These are phyloP conservation scores for Chaenogobius annularis DNA, from an alignment of 2,113 vertebrate genomes.

Conservation along the genomic window DNA sequence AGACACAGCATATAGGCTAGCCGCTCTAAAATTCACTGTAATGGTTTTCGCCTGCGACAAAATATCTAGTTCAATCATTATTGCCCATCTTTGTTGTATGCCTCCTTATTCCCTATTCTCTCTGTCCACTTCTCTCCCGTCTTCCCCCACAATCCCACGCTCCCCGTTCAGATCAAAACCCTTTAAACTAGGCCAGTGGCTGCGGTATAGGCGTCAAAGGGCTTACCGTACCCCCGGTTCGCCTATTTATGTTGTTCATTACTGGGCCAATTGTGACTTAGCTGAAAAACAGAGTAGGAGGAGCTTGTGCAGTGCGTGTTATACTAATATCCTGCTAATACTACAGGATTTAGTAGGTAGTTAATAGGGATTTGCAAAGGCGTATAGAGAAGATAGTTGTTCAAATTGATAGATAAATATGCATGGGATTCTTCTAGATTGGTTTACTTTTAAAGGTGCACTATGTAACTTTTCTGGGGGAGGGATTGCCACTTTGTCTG, in stretches of 20 bases:
- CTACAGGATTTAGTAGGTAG: slow-evolving; percentile 9
- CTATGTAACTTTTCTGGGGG: too few relatives aligned
- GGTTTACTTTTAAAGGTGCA: too few relatives aligned
- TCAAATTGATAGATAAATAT: not conserved
- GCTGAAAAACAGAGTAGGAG: slow-evolving; percentile 28
- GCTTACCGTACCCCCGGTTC: slow-evolving; percentile 34
- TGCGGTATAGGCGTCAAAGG: slow-evolving; percentile 46
- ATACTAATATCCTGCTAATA: not conserved
- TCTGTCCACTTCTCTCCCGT: slow-evolving; percentile 1
- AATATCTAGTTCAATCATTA: not conserved
- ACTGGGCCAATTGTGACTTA: slow-evolving; percentile 21
- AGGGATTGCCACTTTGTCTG: too few relatives aligned
- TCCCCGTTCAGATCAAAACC: slow-evolving; percentile 59
- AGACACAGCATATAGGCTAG: not conserved
- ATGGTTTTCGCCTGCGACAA: not conserved
- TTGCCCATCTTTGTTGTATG: slow-evolving; percentile 2
- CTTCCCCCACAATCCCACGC: slow-evolving; percentile 11
- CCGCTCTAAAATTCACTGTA: not conserved
- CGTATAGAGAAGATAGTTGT: not conserved
- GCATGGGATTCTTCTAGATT: not conserved
- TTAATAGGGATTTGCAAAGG: not conserved
- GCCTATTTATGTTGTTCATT: slow-evolving; percentile 21
- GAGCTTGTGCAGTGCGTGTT: slow-evolving; percentile 14
- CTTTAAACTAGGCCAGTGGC: slow-evolving; percentile 59
- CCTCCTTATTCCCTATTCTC: slow-evolving; percentile 1